Evolutionary conservation across 1,140 invertebrate species (phyloP).

Genomic region (Acyrthosiphon pisum): DNA sequence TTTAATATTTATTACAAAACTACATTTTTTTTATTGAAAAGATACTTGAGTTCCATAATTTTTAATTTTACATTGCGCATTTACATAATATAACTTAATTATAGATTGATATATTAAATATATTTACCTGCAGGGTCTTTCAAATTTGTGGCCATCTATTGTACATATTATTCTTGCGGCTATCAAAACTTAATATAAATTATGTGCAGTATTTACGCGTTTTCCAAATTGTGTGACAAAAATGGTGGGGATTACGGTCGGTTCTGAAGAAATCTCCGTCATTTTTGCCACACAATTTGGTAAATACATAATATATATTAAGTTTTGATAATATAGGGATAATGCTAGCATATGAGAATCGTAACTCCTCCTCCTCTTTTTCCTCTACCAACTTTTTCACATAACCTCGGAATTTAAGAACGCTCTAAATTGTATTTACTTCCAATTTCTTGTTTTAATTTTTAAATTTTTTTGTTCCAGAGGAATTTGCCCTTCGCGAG

Average conservation of each 20-base stretch:
- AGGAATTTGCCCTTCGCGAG: slow-evolving; percentile 42
- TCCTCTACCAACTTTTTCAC: background rate
- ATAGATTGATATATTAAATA: background rate
- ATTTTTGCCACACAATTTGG: no score
- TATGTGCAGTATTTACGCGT: no score
- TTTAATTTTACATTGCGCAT: background rate
- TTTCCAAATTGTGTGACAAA: no score
- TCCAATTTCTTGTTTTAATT: background rate
- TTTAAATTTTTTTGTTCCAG: slow-evolving; percentile 25
- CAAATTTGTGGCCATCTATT: background rate
- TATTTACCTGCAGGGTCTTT: no score
- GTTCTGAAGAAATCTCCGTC: no score
- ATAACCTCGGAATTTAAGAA: no score
- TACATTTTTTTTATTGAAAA: background rate
- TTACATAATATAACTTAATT: background rate
- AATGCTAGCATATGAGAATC: background rate
- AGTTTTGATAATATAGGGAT: background rate
- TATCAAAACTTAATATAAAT: no score
- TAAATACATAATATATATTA: background rate
- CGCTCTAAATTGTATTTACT: background rate
- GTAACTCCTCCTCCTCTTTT: background rate
- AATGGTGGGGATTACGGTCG: no score
- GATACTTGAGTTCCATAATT: background rate
- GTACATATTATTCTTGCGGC: background rate
- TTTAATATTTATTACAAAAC: background rate